Evolutionary conservation across 2,113 vertebrate genomes (phyloP).

Genomic region (Alligator mississippiensis): DNA sequence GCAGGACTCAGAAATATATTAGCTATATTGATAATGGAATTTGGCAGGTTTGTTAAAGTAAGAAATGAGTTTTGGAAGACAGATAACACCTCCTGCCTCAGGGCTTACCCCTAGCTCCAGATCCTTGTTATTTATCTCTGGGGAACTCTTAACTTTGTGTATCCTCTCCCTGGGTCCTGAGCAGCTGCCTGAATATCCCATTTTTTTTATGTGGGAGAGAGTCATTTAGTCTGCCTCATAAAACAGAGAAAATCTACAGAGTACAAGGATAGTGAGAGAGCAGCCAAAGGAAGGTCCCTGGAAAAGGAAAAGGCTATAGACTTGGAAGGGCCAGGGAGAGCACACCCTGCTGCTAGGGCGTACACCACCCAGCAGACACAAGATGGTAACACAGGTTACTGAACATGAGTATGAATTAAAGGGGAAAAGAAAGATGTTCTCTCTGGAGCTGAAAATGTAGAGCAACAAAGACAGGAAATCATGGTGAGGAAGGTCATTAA

Average conservation of each 20-base stretch:
- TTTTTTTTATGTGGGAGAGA: neutral
- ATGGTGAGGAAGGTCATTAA: neutral
- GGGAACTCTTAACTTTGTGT: neutral
- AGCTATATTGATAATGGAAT: neutral
- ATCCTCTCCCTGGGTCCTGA: neutral
- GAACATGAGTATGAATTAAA: neutral
- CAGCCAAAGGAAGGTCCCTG: neutral
- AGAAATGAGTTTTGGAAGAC: neutral
- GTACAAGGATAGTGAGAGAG: neutral
- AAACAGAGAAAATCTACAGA: neutral
- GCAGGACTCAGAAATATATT: neutral
- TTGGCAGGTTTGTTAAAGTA: neutral
- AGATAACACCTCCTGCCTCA: neutral
- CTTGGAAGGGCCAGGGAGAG: neutral
- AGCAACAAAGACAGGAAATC: neutral
- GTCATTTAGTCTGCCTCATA: neutral
- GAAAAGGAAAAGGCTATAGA: neutral
- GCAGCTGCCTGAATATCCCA: neutral
- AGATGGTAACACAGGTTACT: neutral
- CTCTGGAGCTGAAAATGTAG: neutral
- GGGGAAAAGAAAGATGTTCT: neutral
- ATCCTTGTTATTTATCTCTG: accelerated
- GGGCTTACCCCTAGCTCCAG: neutral
- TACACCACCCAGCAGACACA: neutral
- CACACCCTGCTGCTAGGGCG: accelerated